phyloP scores from a whole-genome alignment of 1,140 invertebrate species.

The Zaprionus tsacasi region DNA sequence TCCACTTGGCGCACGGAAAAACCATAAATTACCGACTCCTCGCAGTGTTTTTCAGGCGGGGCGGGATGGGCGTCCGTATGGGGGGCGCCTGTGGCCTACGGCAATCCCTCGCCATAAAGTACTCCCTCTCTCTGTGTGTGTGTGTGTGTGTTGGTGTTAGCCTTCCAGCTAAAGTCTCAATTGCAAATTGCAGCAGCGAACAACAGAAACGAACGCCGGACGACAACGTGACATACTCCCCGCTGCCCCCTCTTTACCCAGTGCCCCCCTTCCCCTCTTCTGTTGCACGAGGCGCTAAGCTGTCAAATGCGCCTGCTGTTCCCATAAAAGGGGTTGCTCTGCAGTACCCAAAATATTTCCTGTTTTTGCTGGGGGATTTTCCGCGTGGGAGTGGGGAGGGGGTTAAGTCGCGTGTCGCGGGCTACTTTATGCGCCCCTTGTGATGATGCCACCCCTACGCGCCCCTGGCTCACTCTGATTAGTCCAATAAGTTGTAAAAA shows the following conservation, averaged over 20 bases:
- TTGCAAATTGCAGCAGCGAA: constrained; percentile 79
- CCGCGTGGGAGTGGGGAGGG: background rate
- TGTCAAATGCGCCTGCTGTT: constrained; percentile 72
- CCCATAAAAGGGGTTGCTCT: constrained; percentile 47
- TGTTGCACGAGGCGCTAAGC: constrained; percentile 74
- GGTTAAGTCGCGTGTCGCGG: constrained; percentile 64
- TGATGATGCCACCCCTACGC: constrained; percentile 6
- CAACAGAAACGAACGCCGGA: constrained; percentile 26
- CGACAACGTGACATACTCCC: constrained; percentile 24
- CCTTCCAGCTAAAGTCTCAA: constrained; percentile 69
- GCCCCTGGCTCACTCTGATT: constrained; percentile 54
- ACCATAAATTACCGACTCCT: constrained; percentile 65
- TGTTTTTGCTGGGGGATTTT: background rate
- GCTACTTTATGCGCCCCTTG: constrained; percentile 43
- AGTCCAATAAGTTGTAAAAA: constrained; percentile 84
- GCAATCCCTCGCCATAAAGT: constrained; percentile 22
- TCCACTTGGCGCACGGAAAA: constrained; percentile 43
- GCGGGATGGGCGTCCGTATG: constrained; percentile 12
- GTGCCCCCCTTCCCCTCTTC: no score
- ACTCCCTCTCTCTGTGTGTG: background rate
- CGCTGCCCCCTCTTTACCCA: background rate
- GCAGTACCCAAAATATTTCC: constrained; percentile 34
- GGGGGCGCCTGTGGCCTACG: constrained; percentile 18
- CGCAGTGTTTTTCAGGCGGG: constrained; percentile 13
- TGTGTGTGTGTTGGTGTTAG: constrained; percentile 14